A percentile compares a stretch with the other conserved stretches of the same genome.
Conservation (phyloP, 2,113 vertebrate species). For the Pseudonaja textilis region DNA sequence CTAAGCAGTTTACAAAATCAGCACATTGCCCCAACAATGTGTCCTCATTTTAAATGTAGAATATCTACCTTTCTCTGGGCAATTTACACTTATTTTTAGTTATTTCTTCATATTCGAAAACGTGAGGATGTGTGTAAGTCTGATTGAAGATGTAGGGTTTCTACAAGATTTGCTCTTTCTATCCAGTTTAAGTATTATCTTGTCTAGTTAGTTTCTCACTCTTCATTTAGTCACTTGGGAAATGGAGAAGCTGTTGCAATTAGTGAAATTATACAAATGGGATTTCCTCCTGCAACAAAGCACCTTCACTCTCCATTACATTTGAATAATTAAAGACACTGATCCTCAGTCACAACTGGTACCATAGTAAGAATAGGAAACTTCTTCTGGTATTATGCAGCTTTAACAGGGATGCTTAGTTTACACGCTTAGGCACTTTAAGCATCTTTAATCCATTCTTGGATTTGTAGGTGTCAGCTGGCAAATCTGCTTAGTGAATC, state of each 20-base stretch:
- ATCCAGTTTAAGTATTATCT: not conserved
- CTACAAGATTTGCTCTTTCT: not conserved
- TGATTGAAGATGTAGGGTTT: not conserved
- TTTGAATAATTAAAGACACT: slow-evolving; percentile 4
- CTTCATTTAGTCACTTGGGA: not conserved
- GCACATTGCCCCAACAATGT: no score
- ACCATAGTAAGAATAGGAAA: not conserved
- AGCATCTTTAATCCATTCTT: not conserved
- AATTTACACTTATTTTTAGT: not conserved
- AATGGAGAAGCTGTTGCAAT: not conserved
- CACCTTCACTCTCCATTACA: not conserved
- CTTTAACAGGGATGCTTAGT: not conserved
- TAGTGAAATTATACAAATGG: slow-evolving; percentile 4
- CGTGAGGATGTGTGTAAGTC: not conserved
- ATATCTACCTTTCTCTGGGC: not conserved
- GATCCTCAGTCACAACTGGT: not conserved
- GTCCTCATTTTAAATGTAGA: not conserved
- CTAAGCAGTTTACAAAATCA: no score
- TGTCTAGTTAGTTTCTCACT: slow-evolving; percentile 4
- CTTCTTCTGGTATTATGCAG: not conserved
- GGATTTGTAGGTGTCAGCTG: not conserved
- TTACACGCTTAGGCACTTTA: not conserved
- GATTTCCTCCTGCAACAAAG: not conserved
- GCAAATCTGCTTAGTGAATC: not conserved
- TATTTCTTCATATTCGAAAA: not conserved